Base-by-base conservation (phyloP, 2,888 invertebrate species). In the Drosophila niveifrons region DNA sequence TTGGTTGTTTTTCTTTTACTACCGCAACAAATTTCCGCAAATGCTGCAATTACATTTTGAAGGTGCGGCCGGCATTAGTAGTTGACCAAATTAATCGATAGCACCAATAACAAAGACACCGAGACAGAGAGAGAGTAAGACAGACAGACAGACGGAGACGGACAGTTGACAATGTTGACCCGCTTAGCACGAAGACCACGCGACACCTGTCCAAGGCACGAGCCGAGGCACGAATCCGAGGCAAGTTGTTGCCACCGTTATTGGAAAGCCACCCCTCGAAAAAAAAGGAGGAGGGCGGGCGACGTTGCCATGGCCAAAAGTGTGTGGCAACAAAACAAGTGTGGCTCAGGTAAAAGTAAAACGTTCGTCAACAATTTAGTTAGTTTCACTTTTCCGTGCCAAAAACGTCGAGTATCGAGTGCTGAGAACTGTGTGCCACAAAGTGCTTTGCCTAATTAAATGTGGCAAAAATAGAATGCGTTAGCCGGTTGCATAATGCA, bases 281-380 rank as follows among this genome's bases (percentile, higher is more conserved):
- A n/a, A n/a, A n/a, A 48, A 61, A n/a, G 4, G 10, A 3, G 11
- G 11, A 6, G 34, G 34, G 18, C 51, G 15, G 17, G 46, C 51
- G 34, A 62, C 81, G 87, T 87, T 87, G 85, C 87, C 89, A 87
- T 87, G 87, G 88, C 81, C 89, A 82, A 83, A 84, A 74, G n/a
- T 6, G n/a, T 72, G 71, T 55, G 74, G 74, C 70, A 59, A 78
- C 78, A 76, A 78, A 84, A 85, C 80, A 83, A 71, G 46, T 52
- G 39, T 29, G 46, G 43, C 18, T 17, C 11, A 44, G 17, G 18
- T 0, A 44, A 18, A 44, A 44, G 57, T 36, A 57, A 47, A 47
- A 18, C 23, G 46, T 51, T 64, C 48, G 53, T 50, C 53, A 17
- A n/a, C 15, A n/a, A 31, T 62, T 80, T 61, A 82, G 85, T 84